Evolutionary conservation across 2,797 vertebrate genomes (phyloP).

Genomic region (Agapornis canus): DNA sequence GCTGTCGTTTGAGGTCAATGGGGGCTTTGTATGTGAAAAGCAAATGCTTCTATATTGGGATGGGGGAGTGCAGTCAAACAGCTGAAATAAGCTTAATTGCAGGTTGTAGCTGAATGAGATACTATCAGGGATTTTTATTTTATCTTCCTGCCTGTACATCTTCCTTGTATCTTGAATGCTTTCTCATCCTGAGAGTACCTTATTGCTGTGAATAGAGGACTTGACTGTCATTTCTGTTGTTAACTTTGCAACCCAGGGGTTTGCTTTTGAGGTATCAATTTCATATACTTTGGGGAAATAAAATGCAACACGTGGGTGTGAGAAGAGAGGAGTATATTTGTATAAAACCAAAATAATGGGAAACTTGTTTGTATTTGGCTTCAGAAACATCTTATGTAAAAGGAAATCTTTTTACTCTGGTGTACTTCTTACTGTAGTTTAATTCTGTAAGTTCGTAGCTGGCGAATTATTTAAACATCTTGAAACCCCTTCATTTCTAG

Average conservation of each 20-base stretch:
- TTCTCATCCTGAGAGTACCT: not conserved
- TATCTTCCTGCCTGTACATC: not conserved
- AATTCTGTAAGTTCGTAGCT: not conserved
- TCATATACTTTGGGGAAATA: not conserved
- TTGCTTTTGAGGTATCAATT: not conserved
- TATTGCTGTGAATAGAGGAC: not conserved
- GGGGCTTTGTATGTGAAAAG: constrained; percentile 12
- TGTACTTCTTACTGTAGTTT: not conserved
- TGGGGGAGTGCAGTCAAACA: constrained; percentile 1
- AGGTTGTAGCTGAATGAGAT: constrained; percentile 2
- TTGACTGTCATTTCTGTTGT: not conserved
- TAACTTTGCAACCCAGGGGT: not conserved
- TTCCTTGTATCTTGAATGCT: not conserved
- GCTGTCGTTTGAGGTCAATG: constrained; percentile 5
- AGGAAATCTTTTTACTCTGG: not conserved
- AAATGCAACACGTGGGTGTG: not conserved
- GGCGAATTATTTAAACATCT: not conserved
- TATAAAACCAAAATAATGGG: not conserved
- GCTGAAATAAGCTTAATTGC: constrained; percentile 45
- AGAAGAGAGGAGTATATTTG: not conserved
- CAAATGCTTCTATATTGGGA: not conserved
- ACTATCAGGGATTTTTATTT: not conserved
- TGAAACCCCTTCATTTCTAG: not conserved
- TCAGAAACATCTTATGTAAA: not conserved
- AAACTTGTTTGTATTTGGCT: constrained; percentile 12